Percentiles rank a stretch among this genome's conserved stretches.
Evolutionary conservation across 2,113 vertebrate species (phyloP).

Genomic region (Onychostoma macrolepis): DNA sequence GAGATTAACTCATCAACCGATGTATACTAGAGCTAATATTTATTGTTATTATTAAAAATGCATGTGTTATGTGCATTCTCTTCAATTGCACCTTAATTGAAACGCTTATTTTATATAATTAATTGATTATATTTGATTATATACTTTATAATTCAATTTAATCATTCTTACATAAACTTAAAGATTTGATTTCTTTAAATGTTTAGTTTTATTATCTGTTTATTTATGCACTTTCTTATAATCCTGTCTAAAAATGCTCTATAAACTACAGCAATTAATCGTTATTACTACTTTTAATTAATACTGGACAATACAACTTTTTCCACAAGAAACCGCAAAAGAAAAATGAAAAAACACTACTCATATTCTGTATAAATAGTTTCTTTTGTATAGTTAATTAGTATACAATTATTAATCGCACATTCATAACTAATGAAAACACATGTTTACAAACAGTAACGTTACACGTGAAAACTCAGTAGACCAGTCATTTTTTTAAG

Average conservation of each 20-base stretch:
- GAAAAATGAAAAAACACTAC: too few relatives aligned
- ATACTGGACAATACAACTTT: background rate
- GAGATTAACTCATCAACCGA: background rate
- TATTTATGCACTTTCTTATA: background rate
- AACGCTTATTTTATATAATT: too few relatives aligned
- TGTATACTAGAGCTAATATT: background rate
- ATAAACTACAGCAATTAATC: too few relatives aligned
- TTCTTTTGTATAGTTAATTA: too few relatives aligned
- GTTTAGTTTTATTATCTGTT: background rate
- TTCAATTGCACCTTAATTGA: too few relatives aligned
- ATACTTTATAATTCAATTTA: too few relatives aligned
- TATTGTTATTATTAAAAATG: background rate
- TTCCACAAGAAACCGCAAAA: background rate
- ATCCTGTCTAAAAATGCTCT: background rate
- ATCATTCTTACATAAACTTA: background rate
- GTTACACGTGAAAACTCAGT: background rate
- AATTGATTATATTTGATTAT: too few relatives aligned
- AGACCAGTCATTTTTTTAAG: background rate
- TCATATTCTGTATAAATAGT: background rate
- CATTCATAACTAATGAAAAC: background rate
- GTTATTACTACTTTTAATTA: too few relatives aligned
- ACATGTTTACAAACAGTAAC: conserved; percentile 25
- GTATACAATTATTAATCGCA: background rate
- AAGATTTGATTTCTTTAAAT: background rate
- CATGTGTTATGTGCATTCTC: too few relatives aligned